These are phyloP conservation scores for Aporophyla nigra DNA, from an alignment of 2,888 invertebrate species.

Conservation along the genomic window DNA sequence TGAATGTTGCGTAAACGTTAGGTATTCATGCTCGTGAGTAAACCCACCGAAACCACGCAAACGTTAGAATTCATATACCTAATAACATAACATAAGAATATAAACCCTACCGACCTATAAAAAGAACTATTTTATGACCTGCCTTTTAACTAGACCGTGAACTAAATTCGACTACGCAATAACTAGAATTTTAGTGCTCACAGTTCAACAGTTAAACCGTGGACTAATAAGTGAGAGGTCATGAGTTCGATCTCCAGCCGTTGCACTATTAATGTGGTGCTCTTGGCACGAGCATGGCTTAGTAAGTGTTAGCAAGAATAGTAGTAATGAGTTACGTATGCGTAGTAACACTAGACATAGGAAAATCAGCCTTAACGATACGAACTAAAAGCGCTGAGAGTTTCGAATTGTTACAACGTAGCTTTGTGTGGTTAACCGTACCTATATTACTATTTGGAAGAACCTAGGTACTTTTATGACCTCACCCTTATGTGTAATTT, in stretches of 20 bases:
- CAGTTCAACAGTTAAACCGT: background rate
- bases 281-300: background rate
- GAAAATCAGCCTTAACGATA: background rate
- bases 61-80: constrained; percentile 4
- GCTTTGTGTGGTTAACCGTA: no score
- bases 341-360: background rate
- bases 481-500: no score
- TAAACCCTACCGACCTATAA: background rate
- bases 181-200: constrained; percentile 1
- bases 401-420: no score
- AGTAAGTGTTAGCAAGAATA: constrained; percentile 1
- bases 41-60: background rate
- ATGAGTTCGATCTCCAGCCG: background rate
- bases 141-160: background rate
- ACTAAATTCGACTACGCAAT: background rate
- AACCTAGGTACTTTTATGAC: no score
- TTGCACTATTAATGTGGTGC: background rate
- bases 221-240: background rate
- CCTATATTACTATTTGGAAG: no score
- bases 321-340: background rate
- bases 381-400: background rate
- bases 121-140: constrained; percentile 27
- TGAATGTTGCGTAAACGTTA: background rate
- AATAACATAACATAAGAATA: background rate
- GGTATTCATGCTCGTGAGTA: background rate